These are phyloP conservation scores for Exocentrus adspersus DNA, from an alignment of 2,888 invertebrate species.

Conservation along the genomic window DNA sequence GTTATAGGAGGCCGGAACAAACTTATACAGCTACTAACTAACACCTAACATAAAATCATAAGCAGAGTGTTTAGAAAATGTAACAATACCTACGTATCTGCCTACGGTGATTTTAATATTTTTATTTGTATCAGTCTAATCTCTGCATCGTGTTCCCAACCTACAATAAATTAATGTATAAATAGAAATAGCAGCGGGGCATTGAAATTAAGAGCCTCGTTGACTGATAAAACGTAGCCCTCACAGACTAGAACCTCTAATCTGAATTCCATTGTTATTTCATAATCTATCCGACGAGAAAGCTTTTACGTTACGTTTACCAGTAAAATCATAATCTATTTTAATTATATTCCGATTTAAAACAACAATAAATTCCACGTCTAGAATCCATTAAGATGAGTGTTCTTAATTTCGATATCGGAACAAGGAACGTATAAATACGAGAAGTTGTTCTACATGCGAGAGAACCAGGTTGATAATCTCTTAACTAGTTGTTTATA, in stretches of 20 bases:
- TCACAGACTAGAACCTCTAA: conserved; percentile 24
- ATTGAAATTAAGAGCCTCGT: neutral
- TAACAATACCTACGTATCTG: too few species aligned
- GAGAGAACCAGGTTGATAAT: conserved; percentile 46
- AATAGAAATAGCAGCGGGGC: neutral
- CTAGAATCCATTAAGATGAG: conserved; percentile 40
- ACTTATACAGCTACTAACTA: too few species aligned
- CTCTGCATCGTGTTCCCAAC: too few species aligned
- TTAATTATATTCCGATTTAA: conserved; percentile 47
- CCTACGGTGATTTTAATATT: too few species aligned
- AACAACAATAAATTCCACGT: conserved; percentile 37
- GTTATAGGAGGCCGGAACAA: too few species aligned
- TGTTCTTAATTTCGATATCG: conserved; percentile 51
- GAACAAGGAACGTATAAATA: conserved; percentile 52
- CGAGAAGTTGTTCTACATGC: conserved; percentile 54
- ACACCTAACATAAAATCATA: too few species aligned
- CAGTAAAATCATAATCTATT: conserved; percentile 37
- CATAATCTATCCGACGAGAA: conserved; percentile 26
- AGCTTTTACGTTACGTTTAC: conserved; percentile 20
- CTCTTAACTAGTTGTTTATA: conserved; percentile 43
- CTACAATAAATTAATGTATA: neutral
- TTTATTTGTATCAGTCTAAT: too few species aligned
- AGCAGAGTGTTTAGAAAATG: too few species aligned
- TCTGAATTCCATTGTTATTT: conserved; percentile 27
- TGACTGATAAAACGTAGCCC: neutral